Conservation (phyloP, 2,797 vertebrate genomes). For the Austrolebias charrua region DNA sequence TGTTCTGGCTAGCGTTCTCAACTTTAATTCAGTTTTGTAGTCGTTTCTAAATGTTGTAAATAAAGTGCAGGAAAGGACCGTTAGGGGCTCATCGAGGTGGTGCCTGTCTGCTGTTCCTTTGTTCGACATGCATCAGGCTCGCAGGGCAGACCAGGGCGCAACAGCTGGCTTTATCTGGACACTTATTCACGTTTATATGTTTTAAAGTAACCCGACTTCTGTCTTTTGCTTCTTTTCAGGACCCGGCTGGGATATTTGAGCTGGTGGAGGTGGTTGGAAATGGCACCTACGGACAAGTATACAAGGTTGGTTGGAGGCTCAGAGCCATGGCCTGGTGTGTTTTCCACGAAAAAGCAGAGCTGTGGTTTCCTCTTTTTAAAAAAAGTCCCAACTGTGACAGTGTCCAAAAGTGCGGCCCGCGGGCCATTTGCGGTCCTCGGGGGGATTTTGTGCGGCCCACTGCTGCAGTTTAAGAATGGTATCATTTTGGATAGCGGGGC, state of each 20-base stretch:
- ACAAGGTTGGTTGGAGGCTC: conserved; percentile 89
- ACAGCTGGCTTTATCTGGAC: conserved; percentile 81
- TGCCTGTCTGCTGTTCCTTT: conserved; percentile 86
- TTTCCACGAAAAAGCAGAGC: conserved; percentile 26
- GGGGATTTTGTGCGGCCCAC: too few species aligned
- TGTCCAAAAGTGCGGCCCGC: too few species aligned
- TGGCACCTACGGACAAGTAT: conserved; percentile 99
- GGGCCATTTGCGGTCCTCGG: too few species aligned
- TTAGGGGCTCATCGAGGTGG: conserved; percentile 67
- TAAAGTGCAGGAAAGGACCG: conserved; percentile 58
- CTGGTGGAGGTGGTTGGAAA: conserved; percentile 98
- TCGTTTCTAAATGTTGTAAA: neutral
- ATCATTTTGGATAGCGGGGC: too few species aligned
- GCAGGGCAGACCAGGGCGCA: conserved; percentile 81
- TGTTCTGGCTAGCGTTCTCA: rapidly evolving
- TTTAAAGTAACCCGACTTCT: neutral
- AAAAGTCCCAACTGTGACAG: too few species aligned
- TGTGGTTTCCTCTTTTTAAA: neutral
- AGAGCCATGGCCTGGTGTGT: conserved; percentile 59
- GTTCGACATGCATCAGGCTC: conserved; percentile 87
- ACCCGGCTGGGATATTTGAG: conserved; percentile 97
- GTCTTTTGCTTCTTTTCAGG: conserved; percentile 72
- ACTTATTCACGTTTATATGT: neutral
- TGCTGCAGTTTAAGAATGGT: too few species aligned
- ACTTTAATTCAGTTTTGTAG: neutral